phyloP scores from a whole-genome alignment of 2,113 vertebrate species.

The Muntiacus reevesi region DNA sequence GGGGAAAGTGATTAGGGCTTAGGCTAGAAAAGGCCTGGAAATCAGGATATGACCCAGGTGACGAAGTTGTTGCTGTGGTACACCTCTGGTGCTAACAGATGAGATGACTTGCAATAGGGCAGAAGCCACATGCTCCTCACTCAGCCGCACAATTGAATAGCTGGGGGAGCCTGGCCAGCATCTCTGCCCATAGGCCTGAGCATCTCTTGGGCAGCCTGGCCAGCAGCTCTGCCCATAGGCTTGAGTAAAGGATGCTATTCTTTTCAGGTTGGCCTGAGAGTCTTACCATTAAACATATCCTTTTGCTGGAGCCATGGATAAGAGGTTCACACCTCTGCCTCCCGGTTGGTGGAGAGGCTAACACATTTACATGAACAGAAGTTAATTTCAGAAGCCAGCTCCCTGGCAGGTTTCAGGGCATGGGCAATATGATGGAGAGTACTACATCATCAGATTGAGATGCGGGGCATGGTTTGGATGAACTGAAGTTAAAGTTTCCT shows the following conservation, averaged over 20 bases:
- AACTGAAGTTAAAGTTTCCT: neutral
- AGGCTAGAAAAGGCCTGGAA: neutral
- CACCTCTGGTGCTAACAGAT: neutral
- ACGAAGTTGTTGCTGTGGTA: neutral
- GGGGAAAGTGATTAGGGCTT: neutral
- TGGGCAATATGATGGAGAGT: neutral
- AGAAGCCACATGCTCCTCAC: neutral
- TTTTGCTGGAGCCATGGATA: neutral
- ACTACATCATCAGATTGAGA: neutral
- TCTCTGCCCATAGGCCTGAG: neutral
- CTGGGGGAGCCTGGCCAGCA: neutral
- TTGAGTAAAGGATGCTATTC: neutral
- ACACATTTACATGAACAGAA: neutral
- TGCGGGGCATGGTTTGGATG: neutral
- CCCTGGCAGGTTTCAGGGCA: neutral
- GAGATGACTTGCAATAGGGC: neutral
- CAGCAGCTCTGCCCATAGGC: neutral
- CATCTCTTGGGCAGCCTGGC: neutral
- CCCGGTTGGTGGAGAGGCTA: neutral
- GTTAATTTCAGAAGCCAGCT: neutral
- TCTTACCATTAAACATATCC: neutral
- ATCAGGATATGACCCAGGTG: neutral
- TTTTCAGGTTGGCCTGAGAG: neutral
- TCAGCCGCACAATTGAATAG: neutral
- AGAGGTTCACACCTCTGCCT: neutral